These are phyloP conservation scores for Drosophila infuscata DNA, from an alignment of 2,888 invertebrate species.

Conservation along the genomic window DNA sequence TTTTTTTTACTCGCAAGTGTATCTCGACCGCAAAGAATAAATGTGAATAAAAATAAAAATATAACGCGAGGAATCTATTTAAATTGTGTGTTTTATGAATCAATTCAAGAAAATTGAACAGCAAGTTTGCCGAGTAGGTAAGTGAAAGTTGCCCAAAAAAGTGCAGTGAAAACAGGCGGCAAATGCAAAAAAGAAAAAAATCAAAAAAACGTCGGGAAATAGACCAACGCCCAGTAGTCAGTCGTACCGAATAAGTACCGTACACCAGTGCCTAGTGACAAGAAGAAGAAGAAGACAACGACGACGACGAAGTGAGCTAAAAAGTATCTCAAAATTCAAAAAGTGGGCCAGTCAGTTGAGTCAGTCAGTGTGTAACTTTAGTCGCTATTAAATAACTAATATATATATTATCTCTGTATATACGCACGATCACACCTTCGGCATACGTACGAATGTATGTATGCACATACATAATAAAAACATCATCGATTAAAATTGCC, in stretches of 20 bases:
- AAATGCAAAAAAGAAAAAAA: slow-evolving; percentile 48
- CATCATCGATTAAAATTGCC: slow-evolving; percentile 78
- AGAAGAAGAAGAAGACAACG: slow-evolving; percentile 42
- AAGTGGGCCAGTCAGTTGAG: slow-evolving; percentile 57
- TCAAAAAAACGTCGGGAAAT: slow-evolving; percentile 43
- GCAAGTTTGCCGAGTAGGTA: slow-evolving; percentile 70
- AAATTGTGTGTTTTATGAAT: slow-evolving; percentile 72
- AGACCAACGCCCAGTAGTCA: slow-evolving; percentile 72
- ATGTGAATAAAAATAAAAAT: slow-evolving; percentile 60
- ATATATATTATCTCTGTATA: slow-evolving; percentile 29
- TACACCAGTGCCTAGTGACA: slow-evolving; percentile 26
- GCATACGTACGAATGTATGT: slow-evolving; percentile 16
- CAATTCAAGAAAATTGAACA: slow-evolving; percentile 66
- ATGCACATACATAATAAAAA: slow-evolving; percentile 59
- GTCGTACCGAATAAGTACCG: slow-evolving; percentile 21
- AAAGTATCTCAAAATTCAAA: slow-evolving; percentile 67
- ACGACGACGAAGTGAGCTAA: slow-evolving; percentile 35
- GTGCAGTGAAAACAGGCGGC: slow-evolving; percentile 48
- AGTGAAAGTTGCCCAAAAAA: slow-evolving; percentile 54
- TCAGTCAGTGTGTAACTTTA: slow-evolving; percentile 25
- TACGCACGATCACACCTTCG: slow-evolving; percentile 29
- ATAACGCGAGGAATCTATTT: slow-evolving; percentile 60
- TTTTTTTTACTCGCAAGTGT: slow-evolving; percentile 73
- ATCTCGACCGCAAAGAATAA: slow-evolving; percentile 73
- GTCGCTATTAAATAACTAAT: slow-evolving; percentile 49